Evolutionary conservation across 2,113 vertebrate genomes (phyloP), one percentile per base, ranked within the genome.

Genomic region (Mesocricetus auratus): DNA sequence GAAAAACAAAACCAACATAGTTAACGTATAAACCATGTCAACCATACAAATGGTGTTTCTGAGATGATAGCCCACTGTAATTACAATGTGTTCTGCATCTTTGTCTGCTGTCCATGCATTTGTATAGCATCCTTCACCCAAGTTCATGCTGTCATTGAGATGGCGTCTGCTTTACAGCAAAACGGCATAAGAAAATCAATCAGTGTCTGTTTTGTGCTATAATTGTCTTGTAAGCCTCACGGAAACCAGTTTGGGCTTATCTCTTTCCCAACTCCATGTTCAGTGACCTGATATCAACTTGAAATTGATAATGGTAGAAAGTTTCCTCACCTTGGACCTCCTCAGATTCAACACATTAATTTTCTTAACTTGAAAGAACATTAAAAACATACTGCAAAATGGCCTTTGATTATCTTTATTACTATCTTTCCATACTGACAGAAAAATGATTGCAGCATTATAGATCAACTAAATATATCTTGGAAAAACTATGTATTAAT

Each of bases 1-100:
- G 29, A 47, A 22, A 8, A 29, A 33, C 26, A 50, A 31, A n/a
- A 75, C 64, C 56, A 42, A 36, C 33, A 90, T 85, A 79, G 93
- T 85, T 93, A 89, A 88, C 4, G 87, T 15, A 75, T 85, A 94
- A 96, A 81, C 95, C 74, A 88, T 74, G 36, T 90, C 71, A 92
- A 42, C 26, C 45, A 58, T 78, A 74, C 7, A 68, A 73, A 36
- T 77, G 36, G 36, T 22, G 73, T 81, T 53, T 96, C 68, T 96
- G 29, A 87, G 24, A 88, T 90, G 5, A 69, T 26, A 96, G n/a
- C 2, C 2, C 17, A 21, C 36, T 94, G 42, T 93, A 86, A 94
- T 94, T 93, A 95, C 7, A 94, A 33, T 58, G 58, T 85, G 78
- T 91, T 86, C 78, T 60, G 5, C 26, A 71, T 50, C 16, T 47